phyloP scores from a whole-genome alignment of 1,140 invertebrate species.

The Drosophila lacteicornis region DNA sequence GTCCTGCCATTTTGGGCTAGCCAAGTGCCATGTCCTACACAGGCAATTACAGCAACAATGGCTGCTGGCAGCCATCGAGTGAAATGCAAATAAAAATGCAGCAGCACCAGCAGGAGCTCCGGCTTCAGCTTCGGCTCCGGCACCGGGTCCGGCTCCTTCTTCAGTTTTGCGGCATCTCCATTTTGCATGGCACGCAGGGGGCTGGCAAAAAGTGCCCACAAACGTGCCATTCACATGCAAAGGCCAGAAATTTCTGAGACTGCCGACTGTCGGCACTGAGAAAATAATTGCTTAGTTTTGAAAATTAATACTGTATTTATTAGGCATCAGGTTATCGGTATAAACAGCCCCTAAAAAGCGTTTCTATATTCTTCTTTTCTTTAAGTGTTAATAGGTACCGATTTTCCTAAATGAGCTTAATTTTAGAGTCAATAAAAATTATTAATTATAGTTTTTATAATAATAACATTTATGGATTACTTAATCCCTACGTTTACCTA shows the following conservation, averaged over 20 bases:
- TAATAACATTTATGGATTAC: not conserved
- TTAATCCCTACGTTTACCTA: not conserved
- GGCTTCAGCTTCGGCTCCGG: not conserved
- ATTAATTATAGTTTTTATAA: no score
- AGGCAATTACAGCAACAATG: constrained; percentile 78
- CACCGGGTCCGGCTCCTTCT: not conserved
- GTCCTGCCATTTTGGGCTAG: constrained; percentile 22
- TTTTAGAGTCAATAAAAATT: no score
- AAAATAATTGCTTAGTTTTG: not conserved
- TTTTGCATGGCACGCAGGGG: constrained; percentile 39
- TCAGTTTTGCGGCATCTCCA: constrained; percentile 62
- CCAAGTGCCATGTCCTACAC: constrained; percentile 74
- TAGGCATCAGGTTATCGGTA: no score
- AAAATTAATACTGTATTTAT: not conserved
- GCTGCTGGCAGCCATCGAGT: constrained; percentile 21
- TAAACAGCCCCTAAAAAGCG: no score
- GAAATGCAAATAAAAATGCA: constrained; percentile 75
- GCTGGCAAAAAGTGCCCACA: constrained; percentile 58
- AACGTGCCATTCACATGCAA: constrained; percentile 80
- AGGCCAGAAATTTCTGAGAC: constrained; percentile 51
- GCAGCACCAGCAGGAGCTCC: not conserved
- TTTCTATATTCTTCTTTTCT: no score
- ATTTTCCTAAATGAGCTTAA: no score
- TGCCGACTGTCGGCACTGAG: not conserved
- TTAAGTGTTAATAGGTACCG: no score